These are phyloP conservation scores for Holothuria glaberrima DNA, from an alignment of 35 echinoderm and acorn worm genomes.

Conservation along the genomic window DNA sequence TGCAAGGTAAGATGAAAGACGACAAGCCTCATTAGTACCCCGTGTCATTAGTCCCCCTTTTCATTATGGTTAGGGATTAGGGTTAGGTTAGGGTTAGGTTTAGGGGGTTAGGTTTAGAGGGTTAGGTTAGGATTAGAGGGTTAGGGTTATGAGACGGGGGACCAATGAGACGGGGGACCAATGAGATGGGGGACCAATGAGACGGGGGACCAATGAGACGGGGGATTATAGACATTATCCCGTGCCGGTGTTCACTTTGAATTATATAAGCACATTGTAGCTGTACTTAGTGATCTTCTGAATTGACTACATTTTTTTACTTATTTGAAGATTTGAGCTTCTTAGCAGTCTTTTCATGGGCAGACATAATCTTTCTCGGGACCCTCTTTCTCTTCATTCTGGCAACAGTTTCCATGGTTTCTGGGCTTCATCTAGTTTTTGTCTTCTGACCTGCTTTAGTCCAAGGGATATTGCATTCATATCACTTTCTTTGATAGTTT, in stretches of 20 bases:
- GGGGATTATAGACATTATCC: too few species aligned
- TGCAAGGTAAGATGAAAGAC: too few species aligned
- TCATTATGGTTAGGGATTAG: too few species aligned
- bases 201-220: too few species aligned
- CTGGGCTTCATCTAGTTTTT: neutral
- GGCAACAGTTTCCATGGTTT: neutral
- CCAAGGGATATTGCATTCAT: conserved; percentile 10
- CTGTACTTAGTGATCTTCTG: neutral
- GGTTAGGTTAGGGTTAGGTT: too few species aligned
- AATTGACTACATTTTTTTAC: neutral
- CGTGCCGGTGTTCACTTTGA: neutral
- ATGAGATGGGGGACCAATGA: too few species aligned
- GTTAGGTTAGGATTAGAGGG: too few species aligned
- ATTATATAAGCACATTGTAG: neutral
- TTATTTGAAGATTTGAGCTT: conserved; percentile 1
- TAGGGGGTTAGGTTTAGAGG: too few species aligned
- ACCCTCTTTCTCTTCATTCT: neutral
- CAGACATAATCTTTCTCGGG: neutral
- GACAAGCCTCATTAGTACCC: too few species aligned
- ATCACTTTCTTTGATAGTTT: neutral
- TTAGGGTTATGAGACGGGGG: too few species aligned
- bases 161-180: too few species aligned
- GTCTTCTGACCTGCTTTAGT: neutral
- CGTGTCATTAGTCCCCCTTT: too few species aligned
- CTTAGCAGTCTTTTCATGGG: neutral